A percentile compares a stretch with the other conserved stretches of the same genome.
Evolutionary conservation across 2,888 invertebrate species (phyloP).

Genomic region (Isoperla grammatica): DNA sequence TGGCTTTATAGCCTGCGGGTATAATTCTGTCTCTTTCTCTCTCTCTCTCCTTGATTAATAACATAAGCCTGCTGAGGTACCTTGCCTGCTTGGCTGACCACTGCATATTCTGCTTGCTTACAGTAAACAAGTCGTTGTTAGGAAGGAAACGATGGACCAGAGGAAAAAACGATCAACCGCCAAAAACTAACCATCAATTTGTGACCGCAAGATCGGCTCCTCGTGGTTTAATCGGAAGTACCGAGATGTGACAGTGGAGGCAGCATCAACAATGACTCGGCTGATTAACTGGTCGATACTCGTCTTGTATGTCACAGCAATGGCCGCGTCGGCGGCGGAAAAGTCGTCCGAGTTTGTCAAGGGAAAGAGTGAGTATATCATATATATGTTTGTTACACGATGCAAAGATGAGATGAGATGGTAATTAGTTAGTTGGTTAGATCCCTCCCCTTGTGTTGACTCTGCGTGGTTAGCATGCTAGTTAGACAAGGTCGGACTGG

Average conservation of each 20-base stretch:
- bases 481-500: too few species aligned
- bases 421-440: too few species aligned
- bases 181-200: conserved; percentile 1
- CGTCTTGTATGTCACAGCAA: background rate
- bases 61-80: background rate
- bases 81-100: conserved; percentile 10
- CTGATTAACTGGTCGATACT: background rate
- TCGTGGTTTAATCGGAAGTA: background rate
- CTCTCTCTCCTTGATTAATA: conserved; percentile 1
- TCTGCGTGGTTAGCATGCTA: too few species aligned
- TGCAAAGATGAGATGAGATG: too few species aligned
- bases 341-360: conserved; percentile 57
- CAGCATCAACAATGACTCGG: background rate
- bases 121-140: conserved; percentile 3
- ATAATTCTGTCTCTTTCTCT: conserved; percentile 8
- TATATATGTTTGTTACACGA: too few species aligned
- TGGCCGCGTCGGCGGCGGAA: background rate
- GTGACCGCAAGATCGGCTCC: background rate
- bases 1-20: conserved; percentile 1
- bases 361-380: conserved; percentile 64
- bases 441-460: too few species aligned
- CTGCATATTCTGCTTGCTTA: conserved; percentile 13
- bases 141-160: background rate
- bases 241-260: background rate
- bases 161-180: background rate